Percentiles rank a stretch among this genome's conserved stretches.
These are phyloP conservation scores for Petroica traversi DNA, from an alignment of 2,113 vertebrate genomes.

Conservation along the genomic window DNA sequence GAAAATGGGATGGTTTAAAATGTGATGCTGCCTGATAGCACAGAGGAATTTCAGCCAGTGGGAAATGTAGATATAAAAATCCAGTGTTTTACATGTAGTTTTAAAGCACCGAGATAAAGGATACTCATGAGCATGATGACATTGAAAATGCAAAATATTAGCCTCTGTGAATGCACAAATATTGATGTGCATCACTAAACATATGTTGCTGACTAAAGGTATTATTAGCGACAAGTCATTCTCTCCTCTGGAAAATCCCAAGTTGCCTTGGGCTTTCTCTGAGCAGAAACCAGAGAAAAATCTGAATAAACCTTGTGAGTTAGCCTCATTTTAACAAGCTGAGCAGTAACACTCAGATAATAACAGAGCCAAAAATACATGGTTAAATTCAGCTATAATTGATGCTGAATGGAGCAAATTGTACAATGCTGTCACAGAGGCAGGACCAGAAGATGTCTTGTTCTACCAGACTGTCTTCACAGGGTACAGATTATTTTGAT, in stretches of 20 bases:
- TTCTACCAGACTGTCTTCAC: constrained; percentile 6
- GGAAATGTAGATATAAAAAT: background rate
- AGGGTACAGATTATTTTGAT: background rate
- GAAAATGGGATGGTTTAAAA: background rate
- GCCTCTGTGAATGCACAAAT: constrained; percentile 27
- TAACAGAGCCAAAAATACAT: background rate
- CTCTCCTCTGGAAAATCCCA: constrained; percentile 35
- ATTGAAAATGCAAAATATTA: background rate
- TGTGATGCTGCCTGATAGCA: background rate
- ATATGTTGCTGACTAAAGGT: constrained; percentile 39
- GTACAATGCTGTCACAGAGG: background rate
- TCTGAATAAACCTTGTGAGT: background rate
- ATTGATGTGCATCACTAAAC: constrained; percentile 39
- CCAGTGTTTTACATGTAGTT: background rate
- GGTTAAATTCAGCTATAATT: constrained; percentile 12
- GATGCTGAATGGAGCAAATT: constrained; percentile 32
- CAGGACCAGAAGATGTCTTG: background rate
- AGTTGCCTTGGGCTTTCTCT: constrained; percentile 40
- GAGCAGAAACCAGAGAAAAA: constrained; percentile 10
- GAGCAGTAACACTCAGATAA: background rate
- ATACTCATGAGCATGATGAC: background rate
- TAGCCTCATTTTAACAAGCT: constrained; percentile 5
- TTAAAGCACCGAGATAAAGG: background rate
- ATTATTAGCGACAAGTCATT: background rate
- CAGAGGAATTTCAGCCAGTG: background rate